Conservation (phyloP, 2,888 invertebrate genomes). For the Cryptophagus acutangulus region DNA sequence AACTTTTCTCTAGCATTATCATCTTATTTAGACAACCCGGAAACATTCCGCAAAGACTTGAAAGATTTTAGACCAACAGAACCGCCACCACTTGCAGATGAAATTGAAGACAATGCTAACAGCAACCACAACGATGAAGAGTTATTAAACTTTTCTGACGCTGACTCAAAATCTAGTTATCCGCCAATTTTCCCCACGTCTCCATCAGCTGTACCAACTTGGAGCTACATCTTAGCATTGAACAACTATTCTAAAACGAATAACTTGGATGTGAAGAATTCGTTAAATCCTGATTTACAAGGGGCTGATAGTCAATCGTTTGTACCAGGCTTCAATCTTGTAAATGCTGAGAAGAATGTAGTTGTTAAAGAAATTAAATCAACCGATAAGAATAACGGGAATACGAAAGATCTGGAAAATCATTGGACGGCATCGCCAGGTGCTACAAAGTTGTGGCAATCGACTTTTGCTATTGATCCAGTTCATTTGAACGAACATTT, state of each 20-base stretch:
- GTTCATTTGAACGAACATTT: slow-evolving; percentile 63
- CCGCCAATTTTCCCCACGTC: slow-evolving; percentile 45
- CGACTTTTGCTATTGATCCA: slow-evolving; percentile 66
- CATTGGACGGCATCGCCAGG: slow-evolving; percentile 44
- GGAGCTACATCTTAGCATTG: slow-evolving; percentile 41
- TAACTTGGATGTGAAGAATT: slow-evolving; percentile 34
- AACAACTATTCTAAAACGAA: slow-evolving; percentile 25
- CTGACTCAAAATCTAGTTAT: slow-evolving; percentile 44
- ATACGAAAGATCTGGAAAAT: slow-evolving; percentile 34
- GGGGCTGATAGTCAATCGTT: slow-evolving; percentile 68
- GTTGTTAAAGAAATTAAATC: slow-evolving; percentile 34
- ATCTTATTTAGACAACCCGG: slow-evolving; percentile 77
- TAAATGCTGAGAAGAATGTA: slow-evolving; percentile 43
- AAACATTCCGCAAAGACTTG: slow-evolving; percentile 70
- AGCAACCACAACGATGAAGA: slow-evolving; percentile 57
- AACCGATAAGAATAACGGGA: slow-evolving; percentile 19
- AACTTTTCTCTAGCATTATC: slow-evolving; percentile 80
- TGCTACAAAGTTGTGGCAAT: slow-evolving; percentile 60
- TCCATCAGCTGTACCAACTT: slow-evolving; percentile 42
- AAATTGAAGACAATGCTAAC: slow-evolving; percentile 42
- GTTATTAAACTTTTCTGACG: slow-evolving; percentile 73
- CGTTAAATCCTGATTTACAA: slow-evolving; percentile 52
- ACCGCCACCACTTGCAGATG: slow-evolving; percentile 52
- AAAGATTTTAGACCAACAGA: slow-evolving; percentile 76
- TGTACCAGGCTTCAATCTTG: slow-evolving; percentile 54